phyloP scores from a whole-genome alignment of 2,797 vertebrate genomes.

The Eutrigla gurnardus region DNA sequence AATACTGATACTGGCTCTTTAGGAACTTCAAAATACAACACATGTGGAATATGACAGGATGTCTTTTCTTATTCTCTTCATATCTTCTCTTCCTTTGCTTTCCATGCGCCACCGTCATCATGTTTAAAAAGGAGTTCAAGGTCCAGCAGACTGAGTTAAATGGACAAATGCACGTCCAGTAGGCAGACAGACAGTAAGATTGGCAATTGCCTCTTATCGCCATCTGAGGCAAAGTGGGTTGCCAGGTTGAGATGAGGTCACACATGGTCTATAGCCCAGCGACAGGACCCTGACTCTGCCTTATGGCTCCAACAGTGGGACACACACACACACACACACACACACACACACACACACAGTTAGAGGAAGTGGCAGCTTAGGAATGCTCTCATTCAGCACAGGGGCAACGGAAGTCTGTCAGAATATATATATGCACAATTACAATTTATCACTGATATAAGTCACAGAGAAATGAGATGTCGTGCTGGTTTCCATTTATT shows the following conservation, averaged over 20 bases:
- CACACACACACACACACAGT: slow-evolving; percentile 26
- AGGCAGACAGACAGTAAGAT: slow-evolving; percentile 36
- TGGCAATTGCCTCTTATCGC: slow-evolving; percentile 46
- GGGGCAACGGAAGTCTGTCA: slow-evolving; percentile 66
- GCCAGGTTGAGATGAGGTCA: slow-evolving; percentile 79
- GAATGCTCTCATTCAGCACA: slow-evolving; percentile 70
- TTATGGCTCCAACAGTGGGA: slow-evolving; percentile 46
- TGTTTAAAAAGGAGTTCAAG: background rate
- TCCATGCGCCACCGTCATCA: background rate
- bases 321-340: slow-evolving; percentile 17
- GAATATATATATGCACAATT: slow-evolving; percentile 38
- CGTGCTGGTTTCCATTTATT: slow-evolving; percentile 44
- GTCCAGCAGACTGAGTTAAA: slow-evolving; percentile 23
- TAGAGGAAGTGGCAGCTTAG: slow-evolving; percentile 61
- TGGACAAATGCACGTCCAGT: slow-evolving; percentile 19
- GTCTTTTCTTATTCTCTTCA: background rate
- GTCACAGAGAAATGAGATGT: slow-evolving; percentile 49
- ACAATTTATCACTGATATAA: slow-evolving; percentile 24
- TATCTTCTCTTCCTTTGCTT: background rate
- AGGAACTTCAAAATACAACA: background rate
- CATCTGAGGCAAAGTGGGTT: slow-evolving; percentile 57
- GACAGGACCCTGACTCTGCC: slow-evolving; percentile 48
- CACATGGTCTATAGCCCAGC: slow-evolving; percentile 59
- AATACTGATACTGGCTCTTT: background rate
- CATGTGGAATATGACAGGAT: background rate